Evolutionary conservation across 1,140 invertebrate species (phyloP), one percentile per base, ranked within the genome.

Genomic region (Drosophila subpulchrella): DNA sequence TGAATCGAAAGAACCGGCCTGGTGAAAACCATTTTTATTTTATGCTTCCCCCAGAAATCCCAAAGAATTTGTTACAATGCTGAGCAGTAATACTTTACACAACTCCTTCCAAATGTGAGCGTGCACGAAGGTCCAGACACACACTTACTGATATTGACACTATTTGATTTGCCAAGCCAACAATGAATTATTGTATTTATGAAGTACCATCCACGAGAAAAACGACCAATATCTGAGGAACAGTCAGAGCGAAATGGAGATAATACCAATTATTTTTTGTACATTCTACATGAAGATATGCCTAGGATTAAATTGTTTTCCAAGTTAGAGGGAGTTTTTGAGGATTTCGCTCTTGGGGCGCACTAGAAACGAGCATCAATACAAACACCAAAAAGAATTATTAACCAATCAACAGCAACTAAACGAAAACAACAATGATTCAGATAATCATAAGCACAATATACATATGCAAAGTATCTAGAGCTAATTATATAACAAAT

Each of bases 381-480:
- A 38, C 56, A 48, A 77, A 51, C 73, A 68, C 76, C 55, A 51
- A 58, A 57, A 36, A 53, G 27, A 36, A 56, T 61, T 56, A 39
- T 15, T 48, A 62, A 20, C 39, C 41, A 62, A 55, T 54, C 36
- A 48, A 34, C 53, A 57, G 30, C n/a, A 38, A 60, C 61, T 27
- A 67, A 75, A 38, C 60, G 57, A 44, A 79, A 63, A 68, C 38
- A 76, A 73, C 54, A 75, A 79, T 38, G 58, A 79, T 83, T 80
- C 75, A 84, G 80, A 89, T 89, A 89, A 84, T 84, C 80, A 83
- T 86, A 89, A 86, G 80, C 83, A 84, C 79, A 86, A 89, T 78
- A 65, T 75, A 75, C 51, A 65, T 42, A 62, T 73, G 41, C 54
- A 62, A 58, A 77, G 36, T 56, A 58, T 38, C 39, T 82, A 81